Conservation (phyloP, 1,140 invertebrate genomes). For the Formica selysi region DNA sequence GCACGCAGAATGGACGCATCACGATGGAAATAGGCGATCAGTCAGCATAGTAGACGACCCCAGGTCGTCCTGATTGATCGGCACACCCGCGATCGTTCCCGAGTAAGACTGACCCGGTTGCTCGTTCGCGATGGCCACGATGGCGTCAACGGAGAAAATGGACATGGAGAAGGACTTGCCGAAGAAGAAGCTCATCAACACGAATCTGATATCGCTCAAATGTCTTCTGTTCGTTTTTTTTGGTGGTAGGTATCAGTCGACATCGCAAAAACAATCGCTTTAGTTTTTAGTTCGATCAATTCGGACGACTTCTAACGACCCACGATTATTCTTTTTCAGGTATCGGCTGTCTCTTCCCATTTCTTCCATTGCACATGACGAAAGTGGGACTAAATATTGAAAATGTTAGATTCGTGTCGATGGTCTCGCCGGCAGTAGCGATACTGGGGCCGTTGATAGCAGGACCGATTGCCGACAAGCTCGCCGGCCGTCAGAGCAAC, state of each 20-base stretch:
- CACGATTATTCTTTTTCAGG: conserved; percentile 86
- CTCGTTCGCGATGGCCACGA: conserved; percentile 70
- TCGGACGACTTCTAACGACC: neutral
- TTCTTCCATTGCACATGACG: conserved; percentile 91
- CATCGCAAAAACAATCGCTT: neutral
- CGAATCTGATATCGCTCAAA: conserved; percentile 86
- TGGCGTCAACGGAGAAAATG: conserved; percentile 77
- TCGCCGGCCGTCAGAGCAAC: conserved; percentile 84
- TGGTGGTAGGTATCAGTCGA: conserved; percentile 80
- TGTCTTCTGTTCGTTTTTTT: conserved; percentile 87
- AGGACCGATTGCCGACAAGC: conserved; percentile 90
- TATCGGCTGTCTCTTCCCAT: conserved; percentile 91
- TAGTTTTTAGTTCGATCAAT: neutral
- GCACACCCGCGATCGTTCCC: neutral
- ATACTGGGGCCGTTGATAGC: conserved; percentile 90
- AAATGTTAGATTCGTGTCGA: conserved; percentile 91
- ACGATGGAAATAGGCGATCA: conserved; percentile 45
- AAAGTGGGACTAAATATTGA: conserved; percentile 89
- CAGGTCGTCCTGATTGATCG: conserved; percentile 40
- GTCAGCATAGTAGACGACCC: conserved; percentile 53
- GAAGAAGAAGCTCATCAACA: conserved; percentile 79
- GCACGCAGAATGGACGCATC: conserved; percentile 30
- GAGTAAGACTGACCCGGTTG: conserved; percentile 4
- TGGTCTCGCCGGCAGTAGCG: conserved; percentile 90
- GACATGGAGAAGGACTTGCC: conserved; percentile 74